These are phyloP conservation scores for Callimorpha dominula DNA, from an alignment of 2,888 invertebrate genomes.

Conservation along the genomic window DNA sequence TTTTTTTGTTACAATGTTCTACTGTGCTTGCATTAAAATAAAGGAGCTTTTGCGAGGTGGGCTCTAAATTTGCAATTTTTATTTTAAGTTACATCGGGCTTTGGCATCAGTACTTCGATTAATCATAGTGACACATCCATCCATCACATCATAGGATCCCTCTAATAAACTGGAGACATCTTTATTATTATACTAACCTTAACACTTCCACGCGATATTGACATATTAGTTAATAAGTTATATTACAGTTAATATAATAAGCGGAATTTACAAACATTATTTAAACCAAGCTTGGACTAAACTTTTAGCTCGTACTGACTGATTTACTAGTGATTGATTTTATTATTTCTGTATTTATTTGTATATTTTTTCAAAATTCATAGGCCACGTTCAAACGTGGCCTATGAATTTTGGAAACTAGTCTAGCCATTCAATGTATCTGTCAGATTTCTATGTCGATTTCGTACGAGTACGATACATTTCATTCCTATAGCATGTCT, in stretches of 20 bases:
- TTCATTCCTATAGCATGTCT: constrained; percentile 28
- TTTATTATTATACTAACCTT: constrained; percentile 53
- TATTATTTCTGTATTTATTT: no score
- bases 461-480: no score
- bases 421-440: constrained; percentile 17
- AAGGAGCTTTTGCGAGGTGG: constrained; percentile 32
- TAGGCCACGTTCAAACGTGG: no score
- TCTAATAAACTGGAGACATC: constrained; percentile 54
- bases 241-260: no score
- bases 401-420: neutral
- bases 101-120: constrained; percentile 49
- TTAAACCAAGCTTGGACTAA: constrained; percentile 6
- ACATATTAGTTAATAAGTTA: constrained; percentile 25
- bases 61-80: constrained; percentile 34
- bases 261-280: neutral
- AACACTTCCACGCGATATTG: constrained; percentile 55
- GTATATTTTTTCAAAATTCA: no score
- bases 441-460: constrained; percentile 4
- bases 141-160: constrained; percentile 40
- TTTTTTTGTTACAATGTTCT: constrained; percentile 16
- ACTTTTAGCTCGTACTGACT: neutral
- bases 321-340: no score
- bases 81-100: constrained; percentile 16
- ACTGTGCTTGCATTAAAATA: constrained; percentile 35
- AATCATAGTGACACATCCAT: constrained; percentile 57